A percentile compares a stretch with the other conserved stretches of the same genome.
Evolutionary conservation across 2,888 invertebrate species (phyloP).

Genomic region (Drosophila ustulata): DNA sequence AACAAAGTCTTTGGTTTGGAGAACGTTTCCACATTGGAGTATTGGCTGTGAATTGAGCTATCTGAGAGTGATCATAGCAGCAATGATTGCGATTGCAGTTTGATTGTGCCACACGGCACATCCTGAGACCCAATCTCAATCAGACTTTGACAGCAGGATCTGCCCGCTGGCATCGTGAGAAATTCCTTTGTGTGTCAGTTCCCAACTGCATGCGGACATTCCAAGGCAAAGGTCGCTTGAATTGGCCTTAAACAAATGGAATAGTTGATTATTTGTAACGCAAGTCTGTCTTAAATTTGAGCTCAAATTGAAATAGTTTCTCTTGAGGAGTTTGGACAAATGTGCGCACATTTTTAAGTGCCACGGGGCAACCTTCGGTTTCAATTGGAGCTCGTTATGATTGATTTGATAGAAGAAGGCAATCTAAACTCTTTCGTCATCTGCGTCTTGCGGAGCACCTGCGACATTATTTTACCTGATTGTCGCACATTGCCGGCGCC

Average conservation of each 20-base stretch:
- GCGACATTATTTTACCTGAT: slow-evolving; percentile 82
- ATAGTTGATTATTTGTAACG: neutral
- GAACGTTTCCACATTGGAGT: slow-evolving; percentile 31
- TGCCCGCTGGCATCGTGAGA: slow-evolving; percentile 64
- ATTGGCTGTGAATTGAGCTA: slow-evolving; percentile 55
- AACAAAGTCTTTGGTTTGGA: slow-evolving; percentile 40
- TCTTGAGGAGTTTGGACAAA: slow-evolving; percentile 17
- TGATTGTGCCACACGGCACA: slow-evolving; percentile 51
- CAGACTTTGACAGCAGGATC: slow-evolving; percentile 60
- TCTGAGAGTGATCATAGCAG: slow-evolving; percentile 58
- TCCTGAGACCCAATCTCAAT: slow-evolving; percentile 48
- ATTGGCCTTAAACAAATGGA: neutral
- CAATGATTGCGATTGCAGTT: slow-evolving; percentile 42
- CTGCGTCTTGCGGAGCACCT: slow-evolving; percentile 74
- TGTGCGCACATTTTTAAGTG: slow-evolving; percentile 31
- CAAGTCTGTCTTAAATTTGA: neutral
- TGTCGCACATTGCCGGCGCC: slow-evolving; percentile 74
- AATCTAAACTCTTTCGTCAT: slow-evolving; percentile 76
- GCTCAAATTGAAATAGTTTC: slow-evolving; percentile 29
- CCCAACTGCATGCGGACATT: slow-evolving; percentile 41
- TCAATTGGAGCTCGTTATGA: slow-evolving; percentile 52
- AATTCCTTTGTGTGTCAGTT: slow-evolving; percentile 39
- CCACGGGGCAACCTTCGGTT: slow-evolving; percentile 6
- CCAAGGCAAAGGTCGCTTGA: slow-evolving; percentile 12
- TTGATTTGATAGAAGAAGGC: slow-evolving; percentile 71